Evolutionary conservation across 2,888 invertebrate species (phyloP).

Genomic region (Hypomecis punctinalis): DNA sequence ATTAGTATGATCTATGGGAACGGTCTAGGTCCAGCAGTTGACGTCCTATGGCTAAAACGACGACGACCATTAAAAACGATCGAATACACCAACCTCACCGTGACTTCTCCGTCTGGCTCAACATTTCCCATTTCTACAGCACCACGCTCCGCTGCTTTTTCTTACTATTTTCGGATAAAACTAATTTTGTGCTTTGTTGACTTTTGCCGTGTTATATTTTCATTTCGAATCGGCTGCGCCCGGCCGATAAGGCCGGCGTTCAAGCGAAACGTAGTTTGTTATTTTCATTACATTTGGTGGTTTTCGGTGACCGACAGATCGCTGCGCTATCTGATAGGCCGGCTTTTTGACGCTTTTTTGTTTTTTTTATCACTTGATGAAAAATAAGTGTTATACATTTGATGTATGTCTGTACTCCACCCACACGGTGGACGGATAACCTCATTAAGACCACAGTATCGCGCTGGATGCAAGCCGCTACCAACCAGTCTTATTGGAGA

Average conservation of each 20-base stretch:
- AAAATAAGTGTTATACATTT: no score
- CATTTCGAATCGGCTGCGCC: slow-evolving; percentile 64
- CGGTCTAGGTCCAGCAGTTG: no score
- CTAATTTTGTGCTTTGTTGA: slow-evolving; percentile 83
- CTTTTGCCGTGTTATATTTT: slow-evolving; percentile 72
- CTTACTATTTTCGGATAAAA: slow-evolving; percentile 75
- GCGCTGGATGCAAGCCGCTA: no score
- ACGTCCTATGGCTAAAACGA: no score
- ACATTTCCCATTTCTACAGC: slow-evolving; percentile 59
- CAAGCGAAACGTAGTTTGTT: slow-evolving; percentile 48
- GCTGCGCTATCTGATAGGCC: not conserved
- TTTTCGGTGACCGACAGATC: slow-evolving; percentile 16
- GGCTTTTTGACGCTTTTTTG: not conserved
- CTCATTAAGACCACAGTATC: no score
- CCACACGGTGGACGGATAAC: no score
- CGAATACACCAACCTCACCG: slow-evolving; percentile 33
- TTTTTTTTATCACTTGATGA: not conserved
- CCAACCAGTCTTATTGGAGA: no score
- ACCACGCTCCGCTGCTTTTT: slow-evolving; percentile 65
- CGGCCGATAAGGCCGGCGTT: slow-evolving; percentile 53
- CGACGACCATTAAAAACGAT: no score
- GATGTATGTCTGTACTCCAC: no score
- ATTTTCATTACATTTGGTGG: slow-evolving; percentile 32
- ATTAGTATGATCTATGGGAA: no score
- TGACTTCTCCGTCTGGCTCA: slow-evolving; percentile 40